Percentiles rank a stretch among this genome's conserved stretches.
Conservation (phyloP, 2,797 vertebrate species). For the Pseudomugil tenellus region DNA sequence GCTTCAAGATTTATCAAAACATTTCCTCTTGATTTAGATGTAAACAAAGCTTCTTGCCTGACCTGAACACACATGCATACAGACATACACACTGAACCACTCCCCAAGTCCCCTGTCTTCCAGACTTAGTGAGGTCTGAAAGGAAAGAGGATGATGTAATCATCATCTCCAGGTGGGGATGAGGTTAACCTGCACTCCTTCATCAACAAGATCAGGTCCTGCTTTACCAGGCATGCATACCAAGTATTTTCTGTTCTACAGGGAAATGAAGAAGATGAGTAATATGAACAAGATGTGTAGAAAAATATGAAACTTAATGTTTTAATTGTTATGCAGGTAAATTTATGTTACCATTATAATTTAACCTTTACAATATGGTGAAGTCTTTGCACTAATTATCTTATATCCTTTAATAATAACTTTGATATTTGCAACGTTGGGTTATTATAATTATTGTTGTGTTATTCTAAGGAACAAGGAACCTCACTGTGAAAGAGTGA, state of each 20-base stretch:
- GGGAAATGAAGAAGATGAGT: slow-evolving; percentile 3
- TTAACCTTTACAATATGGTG: background rate
- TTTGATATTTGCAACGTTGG: background rate
- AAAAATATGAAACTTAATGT: background rate
- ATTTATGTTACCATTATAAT: background rate
- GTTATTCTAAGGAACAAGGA: background rate
- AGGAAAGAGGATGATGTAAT: slow-evolving; percentile 59
- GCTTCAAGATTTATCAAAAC: slow-evolving; percentile 1
- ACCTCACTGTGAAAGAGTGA: background rate
- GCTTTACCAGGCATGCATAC: slow-evolving; percentile 11
- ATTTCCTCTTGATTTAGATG: slow-evolving; percentile 15
- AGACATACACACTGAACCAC: slow-evolving; percentile 1
- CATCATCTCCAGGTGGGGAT: slow-evolving; percentile 69
- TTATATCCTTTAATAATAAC: background rate
- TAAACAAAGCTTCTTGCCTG: background rate
- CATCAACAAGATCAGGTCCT: slow-evolving; percentile 47
- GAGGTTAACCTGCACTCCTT: slow-evolving; percentile 67
- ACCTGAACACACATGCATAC: slow-evolving; percentile 3
- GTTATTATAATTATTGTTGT: background rate
- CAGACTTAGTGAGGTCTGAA: slow-evolving; percentile 49
- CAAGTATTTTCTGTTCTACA: background rate
- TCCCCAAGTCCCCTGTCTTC: slow-evolving; percentile 27
- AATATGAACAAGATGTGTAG: background rate
- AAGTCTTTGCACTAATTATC: background rate
- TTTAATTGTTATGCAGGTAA: slow-evolving; percentile 16